Evolutionary conservation across 2,888 invertebrate genomes (phyloP).

Genomic region (Athalia rosae): DNA sequence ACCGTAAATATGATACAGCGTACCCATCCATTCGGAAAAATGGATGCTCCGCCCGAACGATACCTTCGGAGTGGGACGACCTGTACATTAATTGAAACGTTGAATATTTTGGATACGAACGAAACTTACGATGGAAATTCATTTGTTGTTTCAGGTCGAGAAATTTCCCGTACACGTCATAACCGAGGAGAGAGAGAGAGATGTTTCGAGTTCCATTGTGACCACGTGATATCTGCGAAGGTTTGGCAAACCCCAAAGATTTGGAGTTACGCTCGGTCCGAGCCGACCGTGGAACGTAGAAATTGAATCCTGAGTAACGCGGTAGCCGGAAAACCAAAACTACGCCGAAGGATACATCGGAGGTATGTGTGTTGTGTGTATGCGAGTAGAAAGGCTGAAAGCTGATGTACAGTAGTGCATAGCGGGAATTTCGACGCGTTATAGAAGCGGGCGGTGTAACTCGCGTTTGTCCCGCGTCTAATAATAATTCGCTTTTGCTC

Average conservation of each 20-base stretch:
- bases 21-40: constrained; percentile 3
- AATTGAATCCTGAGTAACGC: neutral
- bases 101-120: too few relatives aligned
- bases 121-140: too few relatives aligned
- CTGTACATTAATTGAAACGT: too few relatives aligned
- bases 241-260: constrained; percentile 69
- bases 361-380: neutral
- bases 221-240: constrained; percentile 59
- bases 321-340: neutral
- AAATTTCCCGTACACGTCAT: too few relatives aligned
- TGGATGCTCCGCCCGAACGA: too few relatives aligned
- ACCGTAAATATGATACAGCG: neutral
- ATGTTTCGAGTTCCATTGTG: neutral
- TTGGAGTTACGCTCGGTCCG: constrained; percentile 66
- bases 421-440: too few relatives aligned
- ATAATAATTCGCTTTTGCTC: too few relatives aligned
- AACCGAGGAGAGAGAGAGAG: neutral
- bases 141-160: too few relatives aligned
- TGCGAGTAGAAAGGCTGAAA: neutral
- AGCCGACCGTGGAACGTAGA: constrained; percentile 53
- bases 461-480: too few relatives aligned
- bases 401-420: too few relatives aligned
- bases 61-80: too few relatives aligned
- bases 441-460: too few relatives aligned
- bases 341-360: neutral